phyloP scores from a whole-genome alignment of 2,113 vertebrate genomes.

The Eidolon helvum region DNA sequence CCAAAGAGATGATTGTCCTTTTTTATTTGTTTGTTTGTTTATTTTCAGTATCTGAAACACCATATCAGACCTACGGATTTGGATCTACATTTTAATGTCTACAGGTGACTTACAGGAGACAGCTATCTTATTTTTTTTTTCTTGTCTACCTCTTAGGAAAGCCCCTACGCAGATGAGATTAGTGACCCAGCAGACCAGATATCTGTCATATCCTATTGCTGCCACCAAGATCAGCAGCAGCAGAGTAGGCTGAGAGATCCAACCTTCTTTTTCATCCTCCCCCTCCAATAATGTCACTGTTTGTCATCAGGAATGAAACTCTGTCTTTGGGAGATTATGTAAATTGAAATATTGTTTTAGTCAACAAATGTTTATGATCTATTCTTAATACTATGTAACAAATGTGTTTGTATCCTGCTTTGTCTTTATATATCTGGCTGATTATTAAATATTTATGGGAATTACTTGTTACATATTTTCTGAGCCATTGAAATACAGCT shows the following conservation, averaged over 20 bases:
- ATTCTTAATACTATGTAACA: slow-evolving; percentile 64
- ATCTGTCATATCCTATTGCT: neutral
- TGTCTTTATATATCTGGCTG: slow-evolving; percentile 57
- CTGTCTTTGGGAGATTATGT: slow-evolving; percentile 33
- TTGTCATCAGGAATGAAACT: slow-evolving; percentile 40
- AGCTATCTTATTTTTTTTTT: neutral
- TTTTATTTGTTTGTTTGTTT: no score
- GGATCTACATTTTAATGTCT: no score
- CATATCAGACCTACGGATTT: no score
- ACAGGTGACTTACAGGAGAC: neutral
- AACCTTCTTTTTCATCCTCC: neutral
- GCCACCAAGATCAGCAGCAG: neutral
- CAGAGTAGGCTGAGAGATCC: neutral
- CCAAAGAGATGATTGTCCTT: neutral
- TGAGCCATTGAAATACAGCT: slow-evolving; percentile 56
- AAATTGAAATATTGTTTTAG: slow-evolving; percentile 52
- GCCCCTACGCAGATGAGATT: neutral
- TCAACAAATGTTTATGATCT: slow-evolving; percentile 68
- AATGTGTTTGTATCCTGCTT: slow-evolving; percentile 52
- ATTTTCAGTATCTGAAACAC: no score
- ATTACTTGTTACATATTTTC: slow-evolving; percentile 60
- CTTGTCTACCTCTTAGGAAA: neutral
- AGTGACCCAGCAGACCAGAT: neutral
- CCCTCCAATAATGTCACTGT: neutral
- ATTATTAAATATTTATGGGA: slow-evolving; percentile 72